Conservation (phyloP, 2,797 vertebrate genomes). For the Alexandromys oeconomus region DNA sequence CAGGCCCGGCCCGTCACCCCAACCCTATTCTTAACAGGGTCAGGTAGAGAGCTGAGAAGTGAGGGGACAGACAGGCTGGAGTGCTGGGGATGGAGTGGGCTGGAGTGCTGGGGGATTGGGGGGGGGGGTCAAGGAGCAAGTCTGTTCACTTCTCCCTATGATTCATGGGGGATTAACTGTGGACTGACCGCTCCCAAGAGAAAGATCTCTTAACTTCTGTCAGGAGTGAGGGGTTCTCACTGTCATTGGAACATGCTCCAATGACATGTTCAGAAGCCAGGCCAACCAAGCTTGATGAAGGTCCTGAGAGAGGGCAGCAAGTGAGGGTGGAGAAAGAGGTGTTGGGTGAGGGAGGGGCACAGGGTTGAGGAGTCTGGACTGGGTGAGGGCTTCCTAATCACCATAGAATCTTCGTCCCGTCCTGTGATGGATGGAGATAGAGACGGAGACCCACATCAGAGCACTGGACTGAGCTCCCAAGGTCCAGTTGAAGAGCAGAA, state of each 20-base stretch:
- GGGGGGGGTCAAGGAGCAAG: background rate
- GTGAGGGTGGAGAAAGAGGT: background rate
- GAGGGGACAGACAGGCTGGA: background rate
- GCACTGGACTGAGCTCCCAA: too few relatives aligned
- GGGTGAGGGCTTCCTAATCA: background rate
- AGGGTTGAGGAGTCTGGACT: background rate
- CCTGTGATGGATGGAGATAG: too few relatives aligned
- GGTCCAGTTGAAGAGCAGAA: too few relatives aligned
- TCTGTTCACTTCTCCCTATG: background rate
- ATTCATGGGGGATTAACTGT: conserved; percentile 49
- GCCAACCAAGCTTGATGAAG: background rate
- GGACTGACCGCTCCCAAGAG: conserved; percentile 19
- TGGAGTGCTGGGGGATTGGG: background rate
- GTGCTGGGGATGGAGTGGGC: background rate
- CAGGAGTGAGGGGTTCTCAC: conserved; percentile 27
- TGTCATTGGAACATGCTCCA: conserved; percentile 41
- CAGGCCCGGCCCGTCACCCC: background rate
- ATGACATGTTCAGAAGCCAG: conserved; percentile 1
- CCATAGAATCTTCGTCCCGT: too few relatives aligned
- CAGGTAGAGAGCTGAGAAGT: background rate
- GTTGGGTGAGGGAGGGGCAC: background rate
- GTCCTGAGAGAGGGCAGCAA: background rate
- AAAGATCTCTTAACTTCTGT: conserved; percentile 42
- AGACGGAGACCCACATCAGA: too few relatives aligned
- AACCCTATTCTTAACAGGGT: background rate